Conservation (phyloP, 2,113 vertebrate genomes). For the Ptyas mucosa region DNA sequence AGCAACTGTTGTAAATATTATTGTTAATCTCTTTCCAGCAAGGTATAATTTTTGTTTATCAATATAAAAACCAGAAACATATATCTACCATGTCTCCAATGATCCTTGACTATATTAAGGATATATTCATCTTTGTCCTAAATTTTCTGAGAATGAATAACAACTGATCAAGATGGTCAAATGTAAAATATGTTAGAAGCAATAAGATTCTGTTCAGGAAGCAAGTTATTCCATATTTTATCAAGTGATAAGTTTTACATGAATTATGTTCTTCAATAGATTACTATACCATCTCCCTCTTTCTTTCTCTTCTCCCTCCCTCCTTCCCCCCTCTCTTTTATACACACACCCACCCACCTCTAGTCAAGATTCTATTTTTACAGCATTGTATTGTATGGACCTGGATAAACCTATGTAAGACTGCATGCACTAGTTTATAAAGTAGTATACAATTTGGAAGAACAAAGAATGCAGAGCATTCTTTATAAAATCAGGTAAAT, state of each 20-base stretch:
- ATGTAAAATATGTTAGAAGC: not conserved
- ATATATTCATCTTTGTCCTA: not conserved
- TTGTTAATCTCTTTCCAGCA: not conserved
- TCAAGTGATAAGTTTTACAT: not conserved
- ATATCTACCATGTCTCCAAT: not conserved
- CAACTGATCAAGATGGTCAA: not conserved
- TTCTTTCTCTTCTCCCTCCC: too few relatives aligned
- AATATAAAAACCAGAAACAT: not conserved
- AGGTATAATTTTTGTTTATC: not conserved
- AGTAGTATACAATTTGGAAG: not conserved
- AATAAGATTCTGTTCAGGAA: not conserved
- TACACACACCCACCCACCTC: not conserved
- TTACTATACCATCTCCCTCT: not conserved
- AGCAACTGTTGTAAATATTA: not conserved
- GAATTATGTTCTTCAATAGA: not conserved
- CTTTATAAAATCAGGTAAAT: constrained; percentile 2
- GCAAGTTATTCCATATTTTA: not conserved
- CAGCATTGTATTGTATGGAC: not conserved
- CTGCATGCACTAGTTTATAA: not conserved
- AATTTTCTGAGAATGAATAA: not conserved
- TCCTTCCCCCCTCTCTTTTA: too few relatives aligned
- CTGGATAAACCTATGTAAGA: not conserved
- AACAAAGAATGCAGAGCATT: not conserved
- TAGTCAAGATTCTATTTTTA: not conserved
- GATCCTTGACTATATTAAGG: not conserved